A percentile compares a stretch with the other conserved stretches of the same genome.
These are phyloP conservation scores for Sphaeridia pumilis DNA, from an alignment of 2,888 invertebrate genomes.

Conservation along the genomic window DNA sequence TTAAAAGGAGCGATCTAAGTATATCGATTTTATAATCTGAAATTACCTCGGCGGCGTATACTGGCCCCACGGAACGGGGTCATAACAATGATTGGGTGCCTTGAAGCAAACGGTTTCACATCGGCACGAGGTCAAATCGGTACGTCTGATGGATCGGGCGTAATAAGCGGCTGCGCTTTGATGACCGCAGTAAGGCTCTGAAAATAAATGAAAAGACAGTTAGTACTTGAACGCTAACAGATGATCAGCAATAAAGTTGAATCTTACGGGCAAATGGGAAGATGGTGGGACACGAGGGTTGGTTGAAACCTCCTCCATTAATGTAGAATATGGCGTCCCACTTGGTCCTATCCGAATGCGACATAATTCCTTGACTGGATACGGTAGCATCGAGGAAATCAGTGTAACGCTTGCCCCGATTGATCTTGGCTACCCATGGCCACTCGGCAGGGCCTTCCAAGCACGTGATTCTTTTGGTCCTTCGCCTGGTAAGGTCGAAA, in stretches of 20 bases:
- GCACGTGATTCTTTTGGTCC: conserved; percentile 7
- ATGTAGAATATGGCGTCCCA: conserved; percentile 14
- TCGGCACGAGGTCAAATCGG: background rate
- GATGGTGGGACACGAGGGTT: conserved; percentile 14
- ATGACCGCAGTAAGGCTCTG: background rate
- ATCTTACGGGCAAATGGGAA: conserved; percentile 5
- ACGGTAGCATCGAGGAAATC: conserved; percentile 14
- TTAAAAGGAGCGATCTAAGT: background rate
- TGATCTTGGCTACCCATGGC: background rate
- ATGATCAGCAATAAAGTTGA: too few species aligned
- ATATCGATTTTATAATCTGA: background rate
- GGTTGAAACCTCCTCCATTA: conserved; percentile 14
- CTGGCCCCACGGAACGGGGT: conserved; percentile 4
- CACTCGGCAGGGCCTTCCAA: conserved; percentile 11
- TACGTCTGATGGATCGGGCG: conserved; percentile 5
- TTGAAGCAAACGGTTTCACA: background rate
- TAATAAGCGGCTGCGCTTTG: conserved; percentile 7
- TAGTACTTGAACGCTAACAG: too few species aligned
- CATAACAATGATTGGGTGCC: background rate
- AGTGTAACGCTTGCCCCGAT: background rate
- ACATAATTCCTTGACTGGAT: background rate
- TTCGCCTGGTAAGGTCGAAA: background rate
- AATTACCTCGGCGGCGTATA: conserved; percentile 2
- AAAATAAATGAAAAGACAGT: too few species aligned
- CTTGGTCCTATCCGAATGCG: background rate